phyloP scores from a whole-genome alignment of 2,113 vertebrate species.

The Macaca mulatta region DNA sequence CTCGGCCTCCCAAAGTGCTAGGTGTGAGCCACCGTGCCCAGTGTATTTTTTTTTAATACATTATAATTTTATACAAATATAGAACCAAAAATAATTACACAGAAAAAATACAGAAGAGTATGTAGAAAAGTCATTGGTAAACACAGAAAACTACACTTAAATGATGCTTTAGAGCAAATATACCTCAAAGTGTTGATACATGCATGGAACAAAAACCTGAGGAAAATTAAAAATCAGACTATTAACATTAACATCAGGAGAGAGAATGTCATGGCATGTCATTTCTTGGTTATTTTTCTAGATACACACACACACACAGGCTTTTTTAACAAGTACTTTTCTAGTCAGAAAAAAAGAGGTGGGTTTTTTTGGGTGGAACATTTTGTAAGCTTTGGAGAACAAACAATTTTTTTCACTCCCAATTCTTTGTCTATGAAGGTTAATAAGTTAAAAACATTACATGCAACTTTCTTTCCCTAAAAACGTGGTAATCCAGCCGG shows the following conservation, averaged over 20 bases:
- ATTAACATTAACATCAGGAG: not conserved
- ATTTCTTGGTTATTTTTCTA: constrained; percentile 29
- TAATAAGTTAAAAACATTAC: not conserved
- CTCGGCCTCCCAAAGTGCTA: no score
- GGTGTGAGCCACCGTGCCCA: no score
- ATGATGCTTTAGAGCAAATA: not conserved
- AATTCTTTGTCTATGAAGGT: not conserved
- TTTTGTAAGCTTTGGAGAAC: not conserved
- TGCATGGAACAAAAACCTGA: not conserved
- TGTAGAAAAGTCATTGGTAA: constrained; percentile 23
- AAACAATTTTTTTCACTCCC: not conserved
- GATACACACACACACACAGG: not conserved
- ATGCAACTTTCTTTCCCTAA: not conserved
- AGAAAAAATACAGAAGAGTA: not conserved
- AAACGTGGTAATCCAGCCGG: not conserved
- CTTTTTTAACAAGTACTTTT: not conserved
- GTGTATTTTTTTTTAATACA: no score
- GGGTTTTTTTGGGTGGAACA: not conserved
- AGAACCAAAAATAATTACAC: not conserved
- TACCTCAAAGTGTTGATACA: not conserved
- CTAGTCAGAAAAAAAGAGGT: not conserved
- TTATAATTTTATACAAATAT: not conserved
- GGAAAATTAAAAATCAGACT: not conserved
- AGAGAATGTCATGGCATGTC: not conserved
- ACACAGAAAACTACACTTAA: not conserved